These are phyloP conservation scores for Penelope pileata DNA, from an alignment of 2,113 vertebrate genomes.

Conservation along the genomic window DNA sequence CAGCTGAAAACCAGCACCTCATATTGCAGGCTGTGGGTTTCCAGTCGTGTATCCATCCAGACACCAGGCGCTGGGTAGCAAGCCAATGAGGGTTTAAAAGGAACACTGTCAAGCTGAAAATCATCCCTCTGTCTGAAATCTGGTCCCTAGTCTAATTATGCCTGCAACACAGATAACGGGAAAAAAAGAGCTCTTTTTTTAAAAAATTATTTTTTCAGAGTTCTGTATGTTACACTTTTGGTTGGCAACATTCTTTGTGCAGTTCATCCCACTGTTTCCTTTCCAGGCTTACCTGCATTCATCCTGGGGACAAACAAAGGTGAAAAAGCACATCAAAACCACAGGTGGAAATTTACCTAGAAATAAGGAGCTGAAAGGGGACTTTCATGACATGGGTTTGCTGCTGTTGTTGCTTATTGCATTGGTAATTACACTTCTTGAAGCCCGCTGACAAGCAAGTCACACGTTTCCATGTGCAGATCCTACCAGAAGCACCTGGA, in stretches of 20 bases:
- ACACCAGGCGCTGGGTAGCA: neutral
- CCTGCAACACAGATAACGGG: neutral
- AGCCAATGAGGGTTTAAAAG: neutral
- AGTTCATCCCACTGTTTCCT: neutral
- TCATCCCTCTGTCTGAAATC: constrained; percentile 8
- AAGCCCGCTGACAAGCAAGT: neutral
- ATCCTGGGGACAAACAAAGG: neutral
- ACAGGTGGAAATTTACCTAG: neutral
- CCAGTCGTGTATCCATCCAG: neutral
- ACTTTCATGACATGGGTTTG: neutral
- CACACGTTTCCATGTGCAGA: neutral
- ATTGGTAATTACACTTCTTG: neutral
- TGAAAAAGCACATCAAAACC: neutral
- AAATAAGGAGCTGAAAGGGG: neutral
- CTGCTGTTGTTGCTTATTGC: neutral
- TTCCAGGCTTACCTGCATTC: neutral
- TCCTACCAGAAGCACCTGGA: neutral
- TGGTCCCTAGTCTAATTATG: neutral
- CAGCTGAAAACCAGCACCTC: constrained; percentile 12
- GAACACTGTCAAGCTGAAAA: neutral
- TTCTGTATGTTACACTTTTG: neutral
- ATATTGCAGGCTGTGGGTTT: neutral
- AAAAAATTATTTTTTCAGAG: neutral
- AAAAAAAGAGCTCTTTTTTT: neutral
- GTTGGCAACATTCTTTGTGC: neutral